A percentile compares a stretch with the other conserved stretches of the same genome.
phyloP scores from a whole-genome alignment of 2,113 vertebrate species.

The Pungitius pungitius region DNA sequence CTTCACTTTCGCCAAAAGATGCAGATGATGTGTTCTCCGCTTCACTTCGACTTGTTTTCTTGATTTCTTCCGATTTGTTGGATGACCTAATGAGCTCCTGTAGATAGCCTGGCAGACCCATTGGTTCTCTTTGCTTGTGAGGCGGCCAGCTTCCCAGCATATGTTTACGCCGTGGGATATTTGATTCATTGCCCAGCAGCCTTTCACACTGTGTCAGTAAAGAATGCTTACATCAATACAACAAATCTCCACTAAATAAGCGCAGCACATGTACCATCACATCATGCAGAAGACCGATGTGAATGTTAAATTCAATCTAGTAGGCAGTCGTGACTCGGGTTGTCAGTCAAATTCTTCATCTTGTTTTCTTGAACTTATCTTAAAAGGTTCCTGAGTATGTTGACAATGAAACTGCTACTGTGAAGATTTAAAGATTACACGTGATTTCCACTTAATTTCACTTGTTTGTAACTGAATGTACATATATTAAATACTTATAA shows the following conservation, averaged over 20 bases:
- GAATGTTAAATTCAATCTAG: background rate
- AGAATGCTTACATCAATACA: constrained; percentile 55
- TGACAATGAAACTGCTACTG: background rate
- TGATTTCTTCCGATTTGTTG: constrained; percentile 13
- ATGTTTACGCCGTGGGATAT: constrained; percentile 61
- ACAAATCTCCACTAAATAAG: constrained; percentile 52
- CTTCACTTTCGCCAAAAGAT: background rate
- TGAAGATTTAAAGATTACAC: background rate
- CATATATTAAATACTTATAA: too few species aligned
- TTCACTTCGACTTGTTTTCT: constrained; percentile 13
- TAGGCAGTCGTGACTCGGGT: constrained; percentile 5
- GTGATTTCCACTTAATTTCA: constrained; percentile 16
- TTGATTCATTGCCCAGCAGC: constrained; percentile 60
- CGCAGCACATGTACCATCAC: constrained; percentile 33
- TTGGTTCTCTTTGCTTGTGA: constrained; percentile 27
- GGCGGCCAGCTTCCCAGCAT: constrained; percentile 56
- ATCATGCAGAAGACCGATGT: background rate
- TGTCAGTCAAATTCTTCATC: background rate
- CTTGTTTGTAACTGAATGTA: background rate
- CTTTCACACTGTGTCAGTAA: constrained; percentile 52
- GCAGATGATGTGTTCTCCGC: background rate
- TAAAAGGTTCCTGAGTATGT: background rate
- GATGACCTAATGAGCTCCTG: constrained; percentile 9
- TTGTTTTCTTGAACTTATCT: background rate
- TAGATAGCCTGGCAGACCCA: constrained; percentile 14